These are phyloP conservation scores for Heterotis niloticus DNA, from an alignment of 2,113 vertebrate species.

Conservation along the genomic window DNA sequence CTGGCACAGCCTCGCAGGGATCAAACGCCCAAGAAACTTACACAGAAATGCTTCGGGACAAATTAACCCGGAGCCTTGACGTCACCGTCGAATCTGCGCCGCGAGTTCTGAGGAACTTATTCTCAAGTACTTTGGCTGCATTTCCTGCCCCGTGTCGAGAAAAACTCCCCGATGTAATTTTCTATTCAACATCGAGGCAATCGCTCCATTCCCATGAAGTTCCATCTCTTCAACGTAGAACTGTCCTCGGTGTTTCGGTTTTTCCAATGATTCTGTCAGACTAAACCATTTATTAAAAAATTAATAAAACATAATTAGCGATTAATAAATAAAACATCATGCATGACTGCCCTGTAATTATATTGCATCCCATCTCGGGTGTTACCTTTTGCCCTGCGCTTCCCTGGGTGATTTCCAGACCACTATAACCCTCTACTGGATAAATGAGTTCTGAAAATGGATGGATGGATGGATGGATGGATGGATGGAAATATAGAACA, in stretches of 20 bases:
- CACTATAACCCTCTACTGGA: no score
- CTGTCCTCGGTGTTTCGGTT: conserved; percentile 14
- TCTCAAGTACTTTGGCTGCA: conserved; percentile 7
- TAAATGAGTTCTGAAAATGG: background rate
- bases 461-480: background rate
- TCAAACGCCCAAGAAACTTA: conserved; percentile 17
- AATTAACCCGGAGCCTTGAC: conserved; percentile 14
- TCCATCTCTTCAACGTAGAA: background rate
- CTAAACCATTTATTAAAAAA: background rate
- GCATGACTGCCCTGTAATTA: no score
- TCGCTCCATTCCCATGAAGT: background rate
- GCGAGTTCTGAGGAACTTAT: conserved; percentile 8
- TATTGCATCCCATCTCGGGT: no score
- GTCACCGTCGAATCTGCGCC: background rate
- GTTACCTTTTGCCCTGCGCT: no score
- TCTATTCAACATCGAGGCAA: background rate
- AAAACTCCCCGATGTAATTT: background rate
- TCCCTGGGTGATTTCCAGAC: no score
- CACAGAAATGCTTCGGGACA: conserved; percentile 10
- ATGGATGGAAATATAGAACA: background rate
- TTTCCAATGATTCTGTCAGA: background rate
- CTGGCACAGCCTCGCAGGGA: conserved; percentile 3
- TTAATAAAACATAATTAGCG: no score
- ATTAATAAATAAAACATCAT: no score
- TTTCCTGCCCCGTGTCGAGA: conserved; percentile 4